These are phyloP conservation scores for Adrianichthys oophorus DNA, from an alignment of 2,797 vertebrate species.

Conservation along the genomic window DNA sequence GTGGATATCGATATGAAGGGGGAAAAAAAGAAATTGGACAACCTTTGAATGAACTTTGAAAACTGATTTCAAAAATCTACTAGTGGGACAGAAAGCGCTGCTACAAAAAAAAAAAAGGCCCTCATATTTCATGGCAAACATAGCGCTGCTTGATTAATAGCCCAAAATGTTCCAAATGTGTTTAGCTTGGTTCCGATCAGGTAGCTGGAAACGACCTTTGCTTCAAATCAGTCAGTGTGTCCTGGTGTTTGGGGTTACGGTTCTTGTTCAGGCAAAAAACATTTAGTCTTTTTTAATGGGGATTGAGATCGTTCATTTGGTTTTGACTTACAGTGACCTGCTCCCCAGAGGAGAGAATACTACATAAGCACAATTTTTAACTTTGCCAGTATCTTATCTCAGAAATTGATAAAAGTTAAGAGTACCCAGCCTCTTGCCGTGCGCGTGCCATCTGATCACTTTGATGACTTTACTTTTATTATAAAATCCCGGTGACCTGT, in stretches of 20 bases:
- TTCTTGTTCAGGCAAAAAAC: not conserved
- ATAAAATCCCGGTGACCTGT: constrained; percentile 41
- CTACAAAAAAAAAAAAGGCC: too few relatives aligned
- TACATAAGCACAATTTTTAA: not conserved
- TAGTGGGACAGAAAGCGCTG: not conserved
- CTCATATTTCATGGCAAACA: not conserved
- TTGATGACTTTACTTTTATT: too few relatives aligned
- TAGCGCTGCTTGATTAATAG: not conserved
- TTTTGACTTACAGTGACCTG: not conserved
- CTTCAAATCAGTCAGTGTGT: not conserved
- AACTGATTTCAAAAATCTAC: not conserved
- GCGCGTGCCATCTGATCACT: too few relatives aligned
- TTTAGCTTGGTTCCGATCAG: not conserved
- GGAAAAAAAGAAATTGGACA: too few relatives aligned
- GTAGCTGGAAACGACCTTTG: not conserved
- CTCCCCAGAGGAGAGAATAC: not conserved
- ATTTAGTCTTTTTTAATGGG: not conserved
- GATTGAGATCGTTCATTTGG: not conserved
- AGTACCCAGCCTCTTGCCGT: too few relatives aligned
- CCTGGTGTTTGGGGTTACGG: not conserved
- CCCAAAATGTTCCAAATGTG: not conserved
- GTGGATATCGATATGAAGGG: too few relatives aligned
- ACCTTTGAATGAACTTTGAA: not conserved
- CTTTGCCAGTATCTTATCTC: constrained; percentile 7
- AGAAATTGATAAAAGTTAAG: not conserved